These are phyloP conservation scores for Euglossa dilemma DNA, from an alignment of 1,140 invertebrate species.

Conservation along the genomic window DNA sequence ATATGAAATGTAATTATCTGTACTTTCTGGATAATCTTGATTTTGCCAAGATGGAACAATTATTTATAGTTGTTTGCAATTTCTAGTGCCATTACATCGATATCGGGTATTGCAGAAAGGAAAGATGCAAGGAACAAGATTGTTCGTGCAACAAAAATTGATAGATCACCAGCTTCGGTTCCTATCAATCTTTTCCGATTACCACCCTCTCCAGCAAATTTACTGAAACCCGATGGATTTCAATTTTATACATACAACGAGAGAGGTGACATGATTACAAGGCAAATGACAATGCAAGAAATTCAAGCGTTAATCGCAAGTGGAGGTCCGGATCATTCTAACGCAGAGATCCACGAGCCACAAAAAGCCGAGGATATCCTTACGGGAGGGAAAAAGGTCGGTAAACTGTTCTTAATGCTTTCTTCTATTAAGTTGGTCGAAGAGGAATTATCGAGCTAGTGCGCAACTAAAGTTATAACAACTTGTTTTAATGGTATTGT, in stretches of 20 bases:
- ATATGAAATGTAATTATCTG: too few relatives aligned
- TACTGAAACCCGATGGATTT: slow-evolving; percentile 90
- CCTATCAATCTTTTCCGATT: slow-evolving; percentile 26
- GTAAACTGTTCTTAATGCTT: not conserved
- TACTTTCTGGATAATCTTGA: not conserved
- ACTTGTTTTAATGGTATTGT: too few relatives aligned
- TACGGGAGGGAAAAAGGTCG: slow-evolving; percentile 69
- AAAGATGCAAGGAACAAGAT: not conserved
- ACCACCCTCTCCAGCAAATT: slow-evolving; percentile 88
- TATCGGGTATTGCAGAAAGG: not conserved
- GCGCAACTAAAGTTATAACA: too few relatives aligned
- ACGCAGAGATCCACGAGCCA: slow-evolving; percentile 74
- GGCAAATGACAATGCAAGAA: slow-evolving; percentile 91
- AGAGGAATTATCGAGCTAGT: too few relatives aligned
- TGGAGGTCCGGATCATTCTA: slow-evolving; percentile 85
- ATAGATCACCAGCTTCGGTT: not conserved
- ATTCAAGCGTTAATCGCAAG: slow-evolving; percentile 92
- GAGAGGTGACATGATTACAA: slow-evolving; percentile 89
- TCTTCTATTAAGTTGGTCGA: too few relatives aligned
- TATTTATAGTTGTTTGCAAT: not conserved
- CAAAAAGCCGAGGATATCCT: slow-evolving; percentile 71
- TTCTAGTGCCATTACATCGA: not conserved
- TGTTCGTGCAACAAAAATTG: not conserved
- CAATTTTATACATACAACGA: slow-evolving; percentile 93
- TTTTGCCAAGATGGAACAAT: not conserved